Conservation (phyloP, 2,797 vertebrate genomes). For the Sitta carolinensis region DNA sequence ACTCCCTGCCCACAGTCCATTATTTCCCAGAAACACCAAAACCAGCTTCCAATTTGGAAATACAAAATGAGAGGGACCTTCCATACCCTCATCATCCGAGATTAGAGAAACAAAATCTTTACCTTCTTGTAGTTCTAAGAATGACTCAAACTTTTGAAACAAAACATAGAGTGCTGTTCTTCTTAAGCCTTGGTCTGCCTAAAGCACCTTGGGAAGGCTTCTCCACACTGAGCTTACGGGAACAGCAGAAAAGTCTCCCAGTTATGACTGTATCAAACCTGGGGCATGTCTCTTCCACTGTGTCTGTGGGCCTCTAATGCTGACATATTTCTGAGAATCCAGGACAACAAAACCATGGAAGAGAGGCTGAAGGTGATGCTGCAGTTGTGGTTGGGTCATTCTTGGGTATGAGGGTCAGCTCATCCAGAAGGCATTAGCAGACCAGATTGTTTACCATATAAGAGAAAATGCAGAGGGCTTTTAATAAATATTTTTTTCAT, state of each 20-base stretch:
- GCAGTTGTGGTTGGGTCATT: background rate
- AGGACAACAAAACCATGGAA: background rate
- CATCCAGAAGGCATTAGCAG: background rate
- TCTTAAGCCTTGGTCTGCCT: background rate
- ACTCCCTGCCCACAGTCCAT: background rate
- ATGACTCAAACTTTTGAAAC: background rate
- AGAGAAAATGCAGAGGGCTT: slow-evolving; percentile 62
- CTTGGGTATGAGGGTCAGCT: background rate
- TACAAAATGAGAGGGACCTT: background rate
- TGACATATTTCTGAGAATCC: background rate
- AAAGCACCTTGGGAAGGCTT: background rate
- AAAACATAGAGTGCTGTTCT: background rate
- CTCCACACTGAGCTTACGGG: background rate
- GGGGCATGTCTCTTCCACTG: background rate
- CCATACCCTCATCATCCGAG: background rate
- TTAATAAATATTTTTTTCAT: slow-evolving; percentile 69
- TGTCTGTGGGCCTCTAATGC: background rate
- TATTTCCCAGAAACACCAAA: background rate
- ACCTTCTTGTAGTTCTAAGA: background rate
- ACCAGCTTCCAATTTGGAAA: background rate
- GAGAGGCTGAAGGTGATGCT: background rate
- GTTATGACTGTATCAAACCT: background rate
- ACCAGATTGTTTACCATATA: slow-evolving; percentile 40
- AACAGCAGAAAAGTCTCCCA: background rate
- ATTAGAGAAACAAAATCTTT: background rate